phyloP scores from a whole-genome alignment of 2,888 invertebrate species.

The Tyria jacobaeae region DNA sequence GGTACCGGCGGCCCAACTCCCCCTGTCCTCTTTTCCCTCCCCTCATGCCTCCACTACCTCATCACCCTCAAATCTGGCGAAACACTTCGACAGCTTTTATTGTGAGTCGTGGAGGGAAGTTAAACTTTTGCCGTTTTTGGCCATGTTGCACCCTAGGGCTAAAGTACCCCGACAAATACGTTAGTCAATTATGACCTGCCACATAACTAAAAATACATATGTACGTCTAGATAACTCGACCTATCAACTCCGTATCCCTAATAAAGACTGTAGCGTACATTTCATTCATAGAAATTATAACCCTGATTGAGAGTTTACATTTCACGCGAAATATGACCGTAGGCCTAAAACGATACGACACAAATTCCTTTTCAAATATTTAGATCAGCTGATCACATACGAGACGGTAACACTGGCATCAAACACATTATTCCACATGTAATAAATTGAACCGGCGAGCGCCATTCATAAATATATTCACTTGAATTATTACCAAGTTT shows the following conservation, averaged over 20 bases:
- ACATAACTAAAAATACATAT: too few relatives aligned
- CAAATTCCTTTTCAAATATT: slow-evolving; percentile 44
- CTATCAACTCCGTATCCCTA: background rate
- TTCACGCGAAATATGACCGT: slow-evolving; percentile 14
- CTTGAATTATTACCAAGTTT: slow-evolving; percentile 65
- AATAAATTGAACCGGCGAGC: slow-evolving; percentile 68
- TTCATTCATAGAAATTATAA: slow-evolving; percentile 10
- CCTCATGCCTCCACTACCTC: too few relatives aligned
- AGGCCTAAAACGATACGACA: slow-evolving; percentile 29
- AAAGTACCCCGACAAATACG: too few relatives aligned
- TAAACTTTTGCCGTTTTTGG: too few relatives aligned
- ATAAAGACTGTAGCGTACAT: slow-evolving; percentile 2
- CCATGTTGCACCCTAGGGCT: too few relatives aligned
- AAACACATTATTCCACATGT: slow-evolving; percentile 59
- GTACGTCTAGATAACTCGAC: too few relatives aligned
- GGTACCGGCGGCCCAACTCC: too few relatives aligned
- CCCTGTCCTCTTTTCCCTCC: too few relatives aligned
- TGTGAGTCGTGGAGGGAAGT: too few relatives aligned
- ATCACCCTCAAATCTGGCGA: too few relatives aligned
- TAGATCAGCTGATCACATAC: slow-evolving; percentile 48
- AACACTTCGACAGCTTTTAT: too few relatives aligned
- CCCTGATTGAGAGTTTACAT: background rate
- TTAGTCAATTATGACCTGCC: too few relatives aligned
- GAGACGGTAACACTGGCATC: slow-evolving; percentile 40
- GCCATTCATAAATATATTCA: slow-evolving; percentile 72